These are phyloP conservation scores for Tenthredo distinguenda DNA, from an alignment of 2,888 invertebrate genomes.

Conservation along the genomic window DNA sequence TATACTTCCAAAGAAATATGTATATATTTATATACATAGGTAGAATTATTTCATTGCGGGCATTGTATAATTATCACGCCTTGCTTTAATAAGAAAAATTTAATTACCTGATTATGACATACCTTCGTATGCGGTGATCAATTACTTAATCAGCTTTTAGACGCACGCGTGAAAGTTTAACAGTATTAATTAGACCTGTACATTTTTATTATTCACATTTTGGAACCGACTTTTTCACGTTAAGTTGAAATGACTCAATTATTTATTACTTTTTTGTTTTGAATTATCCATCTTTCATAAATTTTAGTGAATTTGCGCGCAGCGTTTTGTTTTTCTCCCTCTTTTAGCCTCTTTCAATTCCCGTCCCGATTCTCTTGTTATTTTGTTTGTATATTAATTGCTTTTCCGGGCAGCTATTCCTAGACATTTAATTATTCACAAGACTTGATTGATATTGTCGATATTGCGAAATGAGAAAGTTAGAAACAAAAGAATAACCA, in stretches of 20 bases:
- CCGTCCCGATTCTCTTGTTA: not conserved
- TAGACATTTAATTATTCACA: not conserved
- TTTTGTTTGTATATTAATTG: not conserved
- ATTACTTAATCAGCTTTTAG: slow-evolving; percentile 47
- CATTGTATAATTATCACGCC: not conserved
- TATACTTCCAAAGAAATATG: slow-evolving; percentile 44
- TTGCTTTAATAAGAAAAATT: not conserved
- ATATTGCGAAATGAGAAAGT: not conserved
- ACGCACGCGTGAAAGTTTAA: not conserved
- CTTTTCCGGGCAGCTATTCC: not conserved
- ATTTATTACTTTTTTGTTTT: no score
- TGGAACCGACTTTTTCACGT: not conserved
- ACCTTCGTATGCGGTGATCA: slow-evolving; percentile 3
- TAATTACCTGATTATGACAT: not conserved
- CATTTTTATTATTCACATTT: not conserved
- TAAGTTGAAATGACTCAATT: not conserved
- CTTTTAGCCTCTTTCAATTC: not conserved
- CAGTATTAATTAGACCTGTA: not conserved
- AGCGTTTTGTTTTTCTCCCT: not conserved
- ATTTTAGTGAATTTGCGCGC: not conserved
- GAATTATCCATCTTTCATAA: not conserved
- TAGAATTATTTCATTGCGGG: not conserved
- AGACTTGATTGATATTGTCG: not conserved
- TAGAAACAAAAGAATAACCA: not conserved
- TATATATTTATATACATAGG: not conserved